Conservation (phyloP, 2,888 invertebrate species). For the Mythimna vitellina region DNA sequence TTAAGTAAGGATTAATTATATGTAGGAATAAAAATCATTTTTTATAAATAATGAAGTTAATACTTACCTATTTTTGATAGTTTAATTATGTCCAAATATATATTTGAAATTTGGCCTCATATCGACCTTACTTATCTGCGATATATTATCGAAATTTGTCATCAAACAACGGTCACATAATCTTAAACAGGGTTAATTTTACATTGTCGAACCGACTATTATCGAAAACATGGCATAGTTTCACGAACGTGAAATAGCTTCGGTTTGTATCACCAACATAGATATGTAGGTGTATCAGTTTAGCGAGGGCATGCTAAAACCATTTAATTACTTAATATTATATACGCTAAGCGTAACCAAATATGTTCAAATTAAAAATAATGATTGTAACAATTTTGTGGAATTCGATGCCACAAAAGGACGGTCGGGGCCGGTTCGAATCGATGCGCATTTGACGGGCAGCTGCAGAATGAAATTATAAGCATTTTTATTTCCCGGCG, state of each 20-base stretch:
- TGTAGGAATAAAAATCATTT: not conserved
- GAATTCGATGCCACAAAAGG: constrained; percentile 84
- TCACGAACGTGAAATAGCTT: constrained; percentile 41
- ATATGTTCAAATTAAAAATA: constrained; percentile 80
- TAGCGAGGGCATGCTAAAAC: constrained; percentile 65
- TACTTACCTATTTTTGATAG: too few species aligned
- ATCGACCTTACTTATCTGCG: too few species aligned
- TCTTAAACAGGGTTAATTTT: constrained; percentile 32
- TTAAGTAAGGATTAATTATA: not conserved
- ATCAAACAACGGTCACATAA: constrained; percentile 1
- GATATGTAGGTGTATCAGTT: constrained; percentile 6
- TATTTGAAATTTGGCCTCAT: too few species aligned
- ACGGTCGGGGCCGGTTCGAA: constrained; percentile 77
- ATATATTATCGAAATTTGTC: not conserved
- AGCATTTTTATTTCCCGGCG: constrained; percentile 86
- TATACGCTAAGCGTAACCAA: constrained; percentile 71
- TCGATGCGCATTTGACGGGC: constrained; percentile 87
- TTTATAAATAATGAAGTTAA: not conserved
- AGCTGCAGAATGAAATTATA: constrained; percentile 90
- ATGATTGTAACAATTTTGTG: constrained; percentile 82
- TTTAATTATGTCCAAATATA: too few species aligned
- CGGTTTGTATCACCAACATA: constrained; percentile 41
- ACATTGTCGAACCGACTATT: constrained; percentile 28
- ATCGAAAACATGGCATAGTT: constrained; percentile 44
- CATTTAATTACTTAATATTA: constrained; percentile 64